Base-by-base conservation (phyloP, 1,140 invertebrate species). In the Alviniconcha marisindica region DNA sequence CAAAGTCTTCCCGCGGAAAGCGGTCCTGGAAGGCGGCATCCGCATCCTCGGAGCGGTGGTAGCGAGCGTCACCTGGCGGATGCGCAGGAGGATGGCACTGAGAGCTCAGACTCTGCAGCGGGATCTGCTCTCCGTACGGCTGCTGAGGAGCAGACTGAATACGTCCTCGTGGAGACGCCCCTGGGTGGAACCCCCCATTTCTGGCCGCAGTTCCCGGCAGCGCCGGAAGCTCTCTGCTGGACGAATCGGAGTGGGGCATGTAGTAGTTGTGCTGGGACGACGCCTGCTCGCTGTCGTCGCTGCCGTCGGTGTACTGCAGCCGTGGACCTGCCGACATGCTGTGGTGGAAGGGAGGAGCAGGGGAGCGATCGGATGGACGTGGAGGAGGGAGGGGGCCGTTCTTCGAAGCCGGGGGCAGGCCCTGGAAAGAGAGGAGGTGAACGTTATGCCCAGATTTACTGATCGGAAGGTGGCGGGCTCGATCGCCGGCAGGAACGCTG, bases 201-300 rank as follows among this genome's bases (percentile, higher is more conserved):
- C 5, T 36, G 4, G n/a, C 63, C 4, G 42, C 18, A 12, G 21
- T 5, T 1, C 10, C 36, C 2, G 73, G 73, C 3, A 51, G 24
- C 2, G 40, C 42, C 24, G 73, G 73, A 0, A 76, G 44, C 73
- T 76, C 78, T 21, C 56, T 63, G 2, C 42, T 10, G 2, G 78
- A 80, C 38, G 36, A 21, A 15, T 7, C 1, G 15, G 78, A 80
- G 78, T 80, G 54, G 5, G 31, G 31, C 56, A 28, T 42, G 56
- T 80, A 60, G 78, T 80, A 80, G 24, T n/a, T 40, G 56, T 80
- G 78, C 4, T 40, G 78, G 1, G 78, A 44, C 2, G 60, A 14
- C 14, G 5, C 24, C 4, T 28, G 10, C 5, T 2, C 77, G 14
- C 24, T 28, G 24, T 33, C 56, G 73, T 31, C 24, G 42, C 28